These are phyloP conservation scores for Heterotis niloticus DNA, from an alignment of 2,113 vertebrate genomes.

Conservation along the genomic window DNA sequence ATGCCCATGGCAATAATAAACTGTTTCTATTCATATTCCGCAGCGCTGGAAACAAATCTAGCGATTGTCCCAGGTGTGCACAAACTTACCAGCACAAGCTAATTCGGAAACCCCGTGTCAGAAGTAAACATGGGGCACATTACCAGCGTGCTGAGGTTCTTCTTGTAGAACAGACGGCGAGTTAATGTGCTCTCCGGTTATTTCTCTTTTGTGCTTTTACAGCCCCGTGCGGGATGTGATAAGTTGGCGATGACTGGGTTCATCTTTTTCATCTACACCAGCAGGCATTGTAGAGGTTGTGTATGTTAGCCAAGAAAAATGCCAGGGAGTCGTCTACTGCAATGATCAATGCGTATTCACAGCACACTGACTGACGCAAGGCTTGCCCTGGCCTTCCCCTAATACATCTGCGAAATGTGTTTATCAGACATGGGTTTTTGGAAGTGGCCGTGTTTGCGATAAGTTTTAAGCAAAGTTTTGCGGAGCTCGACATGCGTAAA, in stretches of 20 bases:
- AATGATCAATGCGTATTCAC: too few species aligned
- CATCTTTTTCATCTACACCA: constrained; percentile 54
- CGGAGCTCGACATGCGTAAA: too few species aligned
- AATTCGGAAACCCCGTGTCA: constrained; percentile 83
- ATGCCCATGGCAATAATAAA: constrained; percentile 94
- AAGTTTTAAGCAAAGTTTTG: too few species aligned
- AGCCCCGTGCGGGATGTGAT: constrained; percentile 67
- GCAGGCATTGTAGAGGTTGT: constrained; percentile 2
- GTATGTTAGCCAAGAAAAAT: constrained; percentile 18
- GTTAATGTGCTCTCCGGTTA: constrained; percentile 87
- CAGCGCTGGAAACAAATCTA: constrained; percentile 77
- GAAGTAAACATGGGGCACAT: constrained; percentile 80
- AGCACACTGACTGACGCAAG: too few species aligned
- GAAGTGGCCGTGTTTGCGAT: too few species aligned
- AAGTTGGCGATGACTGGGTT: constrained; percentile 65
- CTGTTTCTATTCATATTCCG: constrained; percentile 97
- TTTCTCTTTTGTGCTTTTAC: constrained; percentile 85
- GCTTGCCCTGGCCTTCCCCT: too few species aligned
- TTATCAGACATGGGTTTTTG: too few species aligned
- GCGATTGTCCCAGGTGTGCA: constrained; percentile 88
- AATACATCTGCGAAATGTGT: too few species aligned
- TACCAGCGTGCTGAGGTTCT: constrained; percentile 77
- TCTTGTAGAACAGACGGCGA: constrained; percentile 84
- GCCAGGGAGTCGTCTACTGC: neutral
- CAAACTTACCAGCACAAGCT: constrained; percentile 89